phyloP scores from a whole-genome alignment of 2,113 vertebrate genomes.

The Megaleporinus macrocephalus region DNA sequence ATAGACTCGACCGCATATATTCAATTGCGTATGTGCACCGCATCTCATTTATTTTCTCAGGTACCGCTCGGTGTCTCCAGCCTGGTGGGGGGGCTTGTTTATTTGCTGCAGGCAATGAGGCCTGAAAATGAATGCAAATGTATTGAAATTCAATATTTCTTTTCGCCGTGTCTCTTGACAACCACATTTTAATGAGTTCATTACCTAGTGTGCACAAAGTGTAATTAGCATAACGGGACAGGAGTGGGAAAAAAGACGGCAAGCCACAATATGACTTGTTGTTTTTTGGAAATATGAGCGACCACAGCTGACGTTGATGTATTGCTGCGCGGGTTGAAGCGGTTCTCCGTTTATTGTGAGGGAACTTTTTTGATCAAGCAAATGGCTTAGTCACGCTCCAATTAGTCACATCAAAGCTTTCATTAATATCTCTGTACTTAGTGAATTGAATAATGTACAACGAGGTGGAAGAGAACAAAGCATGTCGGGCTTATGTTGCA shows the following conservation, averaged over 20 bases:
- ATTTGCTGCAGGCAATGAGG: conserved; percentile 29
- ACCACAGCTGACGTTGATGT: background rate
- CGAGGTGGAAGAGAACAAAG: background rate
- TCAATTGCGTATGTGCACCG: background rate
- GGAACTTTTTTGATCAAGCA: background rate
- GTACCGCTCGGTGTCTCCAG: conserved; percentile 19
- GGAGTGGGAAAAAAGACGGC: background rate
- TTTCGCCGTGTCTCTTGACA: conserved; percentile 13
- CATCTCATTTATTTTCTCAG: conserved; percentile 49
- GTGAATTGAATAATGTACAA: too few species aligned
- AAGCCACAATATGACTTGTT: background rate
- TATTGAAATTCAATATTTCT: conserved; percentile 38
- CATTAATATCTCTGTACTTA: background rate
- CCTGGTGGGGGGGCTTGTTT: background rate
- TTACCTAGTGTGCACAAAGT: conserved; percentile 15
- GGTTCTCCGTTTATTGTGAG: background rate
- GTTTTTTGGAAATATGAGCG: background rate
- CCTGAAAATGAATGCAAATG: conserved; percentile 28
- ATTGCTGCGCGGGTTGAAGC: background rate
- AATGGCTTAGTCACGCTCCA: conserved; percentile 6
- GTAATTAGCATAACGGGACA: conserved; percentile 22
- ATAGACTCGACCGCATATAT: conserved; percentile 6
- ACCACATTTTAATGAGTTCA: conserved; percentile 30
- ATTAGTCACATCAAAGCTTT: conserved; percentile 2
- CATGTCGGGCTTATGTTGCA: background rate